phyloP scores from a whole-genome alignment of 2,888 invertebrate genomes.

The Synanthedon andrenaeformis region DNA sequence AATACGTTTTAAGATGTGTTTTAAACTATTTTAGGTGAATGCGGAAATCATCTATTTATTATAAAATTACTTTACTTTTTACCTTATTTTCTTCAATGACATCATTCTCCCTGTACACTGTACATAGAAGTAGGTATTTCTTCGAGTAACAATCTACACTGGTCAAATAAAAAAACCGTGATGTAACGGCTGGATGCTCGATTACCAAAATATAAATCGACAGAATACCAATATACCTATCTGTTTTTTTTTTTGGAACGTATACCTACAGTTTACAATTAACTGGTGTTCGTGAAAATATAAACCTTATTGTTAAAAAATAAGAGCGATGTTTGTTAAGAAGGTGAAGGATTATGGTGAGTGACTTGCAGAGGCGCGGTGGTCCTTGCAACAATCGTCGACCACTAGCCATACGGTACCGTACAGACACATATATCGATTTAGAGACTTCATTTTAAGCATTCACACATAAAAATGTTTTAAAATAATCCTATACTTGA shows the following conservation, averaged over 20 bases:
- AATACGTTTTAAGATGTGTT: no score
- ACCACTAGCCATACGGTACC: conserved; percentile 15
- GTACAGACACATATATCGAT: background rate
- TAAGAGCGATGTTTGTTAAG: conserved; percentile 13
- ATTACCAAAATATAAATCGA: conserved; percentile 51
- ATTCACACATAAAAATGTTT: no score
- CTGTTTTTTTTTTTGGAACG: conserved; percentile 37
- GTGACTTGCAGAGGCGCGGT: conserved; percentile 61
- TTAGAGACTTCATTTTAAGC: background rate
- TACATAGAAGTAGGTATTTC: no score
- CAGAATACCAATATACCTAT: conserved; percentile 44
- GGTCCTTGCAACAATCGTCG: conserved; percentile 48
- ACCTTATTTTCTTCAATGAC: no score
- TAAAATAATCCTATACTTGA: no score
- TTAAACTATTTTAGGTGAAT: no score
- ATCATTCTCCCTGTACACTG: no score
- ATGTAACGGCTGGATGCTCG: conserved; percentile 13
- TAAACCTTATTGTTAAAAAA: conserved; percentile 7
- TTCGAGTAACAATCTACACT: no score
- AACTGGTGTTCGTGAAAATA: conserved; percentile 5
- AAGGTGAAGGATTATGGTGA: conserved; percentile 4
- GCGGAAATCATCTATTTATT: no score
- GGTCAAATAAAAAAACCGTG: no score
- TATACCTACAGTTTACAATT: conserved; percentile 12
- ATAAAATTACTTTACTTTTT: no score